Conservation (phyloP, 2,113 vertebrate species). For the Accipiter virgatus region DNA sequence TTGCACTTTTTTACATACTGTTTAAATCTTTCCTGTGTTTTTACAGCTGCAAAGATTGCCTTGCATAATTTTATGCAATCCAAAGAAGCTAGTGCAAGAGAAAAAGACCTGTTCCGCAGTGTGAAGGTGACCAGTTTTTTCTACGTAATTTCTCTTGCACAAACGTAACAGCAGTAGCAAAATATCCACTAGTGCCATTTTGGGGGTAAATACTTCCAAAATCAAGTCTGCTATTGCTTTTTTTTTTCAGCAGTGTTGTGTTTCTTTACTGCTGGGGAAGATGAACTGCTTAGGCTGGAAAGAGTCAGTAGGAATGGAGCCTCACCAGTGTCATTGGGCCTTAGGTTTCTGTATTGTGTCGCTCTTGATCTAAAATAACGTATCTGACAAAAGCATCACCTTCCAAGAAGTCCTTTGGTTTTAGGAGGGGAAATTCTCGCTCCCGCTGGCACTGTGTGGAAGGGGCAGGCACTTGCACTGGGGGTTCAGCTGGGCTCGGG, state of each 20-base stretch:
- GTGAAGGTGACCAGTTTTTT: constrained; percentile 80
- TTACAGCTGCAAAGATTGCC: constrained; percentile 90
- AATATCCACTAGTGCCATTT: rapidly evolving
- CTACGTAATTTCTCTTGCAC: rapidly evolving
- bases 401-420: rapidly evolving
- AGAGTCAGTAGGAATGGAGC: background rate
- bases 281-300: background rate
- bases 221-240: rapidly evolving
- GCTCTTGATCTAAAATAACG: rapidly evolving
- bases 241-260: background rate
- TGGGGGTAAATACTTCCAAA: background rate
- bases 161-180: background rate
- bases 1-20: rapidly evolving
- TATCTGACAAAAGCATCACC: background rate
- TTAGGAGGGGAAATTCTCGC: background rate
- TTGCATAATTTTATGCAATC: constrained; percentile 93
- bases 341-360: background rate
- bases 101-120: constrained; percentile 94
- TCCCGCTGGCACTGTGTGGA: background rate
- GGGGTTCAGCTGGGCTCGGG: background rate
- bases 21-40: background rate
- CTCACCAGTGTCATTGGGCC: rapidly evolving
- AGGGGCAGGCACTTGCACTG: background rate
- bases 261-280: background rate
- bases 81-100: constrained; percentile 84